Base-by-base conservation (phyloP, 2,113 vertebrate species). In the Psettodes erumei region DNA sequence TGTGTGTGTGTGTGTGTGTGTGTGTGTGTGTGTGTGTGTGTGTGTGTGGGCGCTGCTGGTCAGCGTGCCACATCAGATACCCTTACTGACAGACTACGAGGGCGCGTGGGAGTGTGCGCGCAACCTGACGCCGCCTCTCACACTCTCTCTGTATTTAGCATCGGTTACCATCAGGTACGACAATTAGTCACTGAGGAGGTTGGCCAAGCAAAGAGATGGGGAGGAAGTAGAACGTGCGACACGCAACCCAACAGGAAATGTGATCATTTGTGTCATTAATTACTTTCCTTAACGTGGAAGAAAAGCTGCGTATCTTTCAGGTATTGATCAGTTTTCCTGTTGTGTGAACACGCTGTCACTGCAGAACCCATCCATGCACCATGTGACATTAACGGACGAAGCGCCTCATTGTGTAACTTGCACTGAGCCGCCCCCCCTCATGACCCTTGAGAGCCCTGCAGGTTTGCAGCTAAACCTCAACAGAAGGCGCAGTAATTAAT, bases 131-230 rank as follows among this genome's bases (percentile, higher is more conserved):
- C 90, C 61, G 68, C 66, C 79, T 79, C 79, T 82, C 70, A 80
- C 84, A 82, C 84, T 83, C 73, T 77, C 76, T 88, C 88, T 87
- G 74, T 82, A 89, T 87, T 86, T 83, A 85, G 82, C 85, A 88
- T 91, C 86, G 65, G 80, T 87, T 86, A 79, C 80, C 80, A 64
- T 83, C 72, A 64, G 83, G 61, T 73, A 66, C 71, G 63, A 75
- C 86, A 87, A 89, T 89, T 85, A 89, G 88, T 70, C 63, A 54
- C 50, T 13, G 38, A 63, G 71, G 61, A 75, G 73, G 62, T 66
- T 51, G 70, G 71, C 71, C 70, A 83, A 86, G 65, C 75, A 77
- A 71, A 69, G 68, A 67, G 64, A 81, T 25, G 2, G 53, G 68
- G 45, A 76, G 76, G 60, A 86, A 75, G 76, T 51, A 50, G 62